Evolutionary conservation across 2,113 vertebrate species (phyloP), one percentile per base, ranked within the genome.

Genomic region (Notechis scutatus): DNA sequence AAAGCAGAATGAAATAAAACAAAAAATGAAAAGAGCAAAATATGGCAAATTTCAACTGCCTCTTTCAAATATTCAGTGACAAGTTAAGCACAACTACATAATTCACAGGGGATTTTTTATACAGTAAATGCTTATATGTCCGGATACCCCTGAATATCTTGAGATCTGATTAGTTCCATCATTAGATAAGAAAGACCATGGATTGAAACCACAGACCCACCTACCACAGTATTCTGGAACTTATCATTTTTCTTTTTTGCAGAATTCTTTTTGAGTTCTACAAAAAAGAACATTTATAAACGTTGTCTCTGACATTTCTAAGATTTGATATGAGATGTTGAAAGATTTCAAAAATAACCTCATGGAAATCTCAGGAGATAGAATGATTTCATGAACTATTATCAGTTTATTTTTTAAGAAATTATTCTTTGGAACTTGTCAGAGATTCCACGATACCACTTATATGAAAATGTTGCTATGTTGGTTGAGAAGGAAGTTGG

Each of bases 1-100:
- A 91, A 94, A 39, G 56, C 2, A 47, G 90, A 95, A 8, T 10
- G 92, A 26, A 88, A 88, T 21, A 54, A 18, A 74, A 74, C n/a
- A 34, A 74, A 74, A 69, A 29, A n/a, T 54, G 11, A 92, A 3
- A 39, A 34, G 4, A 57, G 15, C 59, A 45, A 9, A 87, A 50
- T 24, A 50, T 55, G 21, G 21, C 87, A 54, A 21, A 20, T 26
- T 42, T 56, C 39, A 9, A 20, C 56, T 45, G 20, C 42, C 34
- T 20, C 1, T 45, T 56, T 87, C 61, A 91, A 55, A 55, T 69
- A 11, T 47, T 87, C 34, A 45, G 5, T 55, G 24, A 24, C 24
- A 90, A 29, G 39, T 6, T 61, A 93, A 81, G 26, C 4, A 55
- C 9, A 81, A 42, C 21, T 47, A 90, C 14, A 39, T 29, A 61